Conservation (phyloP, 2,113 vertebrate species). For the Sapajus apella region DNA sequence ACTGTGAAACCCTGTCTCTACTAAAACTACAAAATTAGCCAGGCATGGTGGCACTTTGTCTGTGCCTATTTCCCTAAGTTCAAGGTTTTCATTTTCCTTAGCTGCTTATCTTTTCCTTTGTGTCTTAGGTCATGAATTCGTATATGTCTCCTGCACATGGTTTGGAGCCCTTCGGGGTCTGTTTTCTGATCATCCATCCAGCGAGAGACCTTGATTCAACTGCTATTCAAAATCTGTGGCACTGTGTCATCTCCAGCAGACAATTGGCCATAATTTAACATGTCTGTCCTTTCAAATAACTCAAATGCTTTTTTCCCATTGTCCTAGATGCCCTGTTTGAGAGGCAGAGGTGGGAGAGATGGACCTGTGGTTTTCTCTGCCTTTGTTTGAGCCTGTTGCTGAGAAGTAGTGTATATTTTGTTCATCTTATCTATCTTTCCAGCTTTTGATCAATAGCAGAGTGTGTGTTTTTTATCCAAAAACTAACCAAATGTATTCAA, state of each 20-base stretch:
- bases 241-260: background rate
- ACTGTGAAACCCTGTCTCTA: no score
- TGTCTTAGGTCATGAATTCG: background rate
- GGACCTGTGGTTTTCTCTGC: conserved; percentile 70
- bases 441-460: conserved; percentile 78
- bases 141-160: fast-evolving
- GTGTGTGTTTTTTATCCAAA: conserved; percentile 73
- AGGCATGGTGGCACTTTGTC: no score
- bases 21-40: no score
- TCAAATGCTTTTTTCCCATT: conserved; percentile 59
- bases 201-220: conserved; percentile 66
- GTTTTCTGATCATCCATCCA: background rate
- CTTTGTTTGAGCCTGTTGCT: conserved; percentile 71
- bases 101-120: background rate
- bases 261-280: conserved; percentile 73
- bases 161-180: background rate
- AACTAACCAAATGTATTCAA: conserved; percentile 82
- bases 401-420: conserved; percentile 70
- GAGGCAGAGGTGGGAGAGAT: background rate
- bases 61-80: background rate
- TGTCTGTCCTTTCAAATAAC: conserved; percentile 70
- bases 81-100: background rate
- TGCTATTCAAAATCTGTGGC: conserved; percentile 63
- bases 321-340: conserved; percentile 54
- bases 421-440: conserved; percentile 78